Evolutionary conservation across 2,888 invertebrate genomes (phyloP).

Genomic region (Lasioglossum calceatum): DNA sequence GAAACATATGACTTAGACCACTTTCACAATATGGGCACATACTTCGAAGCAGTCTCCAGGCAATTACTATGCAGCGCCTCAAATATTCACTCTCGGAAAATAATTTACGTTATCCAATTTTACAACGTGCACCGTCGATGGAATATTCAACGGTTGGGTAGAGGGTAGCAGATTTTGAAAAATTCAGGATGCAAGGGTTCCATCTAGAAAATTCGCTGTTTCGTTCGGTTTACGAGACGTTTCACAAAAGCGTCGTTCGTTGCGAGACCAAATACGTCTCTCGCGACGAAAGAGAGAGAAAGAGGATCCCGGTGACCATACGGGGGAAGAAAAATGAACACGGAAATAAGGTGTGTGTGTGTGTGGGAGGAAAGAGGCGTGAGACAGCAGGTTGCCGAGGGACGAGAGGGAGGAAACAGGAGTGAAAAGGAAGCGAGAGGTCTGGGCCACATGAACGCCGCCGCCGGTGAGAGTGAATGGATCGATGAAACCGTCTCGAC

Average conservation of each 20-base stretch:
- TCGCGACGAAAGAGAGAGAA: background rate
- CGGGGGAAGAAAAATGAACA: background rate
- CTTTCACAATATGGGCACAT: no score
- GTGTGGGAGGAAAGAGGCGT: constrained; percentile 24
- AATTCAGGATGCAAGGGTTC: background rate
- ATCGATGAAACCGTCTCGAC: constrained; percentile 73
- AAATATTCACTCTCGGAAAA: background rate
- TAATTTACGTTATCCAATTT: background rate
- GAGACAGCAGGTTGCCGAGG: constrained; percentile 20
- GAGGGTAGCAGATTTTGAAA: background rate
- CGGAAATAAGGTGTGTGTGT: constrained; percentile 10
- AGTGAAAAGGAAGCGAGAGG: constrained; percentile 42
- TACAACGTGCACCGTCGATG: background rate
- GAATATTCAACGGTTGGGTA: background rate
- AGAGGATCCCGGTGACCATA: background rate
- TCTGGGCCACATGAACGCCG: constrained; percentile 63
- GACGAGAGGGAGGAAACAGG: constrained; percentile 21
- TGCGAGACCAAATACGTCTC: background rate
- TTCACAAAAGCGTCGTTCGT: background rate
- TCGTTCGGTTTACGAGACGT: background rate
- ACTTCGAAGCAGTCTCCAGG: background rate
- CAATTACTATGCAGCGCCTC: background rate
- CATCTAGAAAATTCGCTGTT: background rate
- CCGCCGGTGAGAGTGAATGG: constrained; percentile 71
- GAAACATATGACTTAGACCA: no score